Base-by-base conservation (phyloP, 2,888 invertebrate genomes). In the Lordiphosa andalusiaca region DNA sequence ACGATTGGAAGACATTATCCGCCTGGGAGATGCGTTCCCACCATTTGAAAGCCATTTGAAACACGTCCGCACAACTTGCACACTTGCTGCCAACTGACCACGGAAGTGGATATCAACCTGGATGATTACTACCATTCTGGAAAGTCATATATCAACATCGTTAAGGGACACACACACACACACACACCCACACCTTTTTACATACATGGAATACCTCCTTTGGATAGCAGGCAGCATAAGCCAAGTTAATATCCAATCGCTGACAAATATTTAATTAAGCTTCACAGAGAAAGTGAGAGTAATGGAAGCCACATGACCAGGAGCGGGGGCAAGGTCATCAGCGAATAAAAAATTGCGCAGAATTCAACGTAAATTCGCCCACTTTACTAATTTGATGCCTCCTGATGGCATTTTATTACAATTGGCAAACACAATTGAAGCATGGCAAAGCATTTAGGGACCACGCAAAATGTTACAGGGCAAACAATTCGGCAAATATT, bases 1-100 rank as follows among this genome's bases (percentile, higher is more conserved):
- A 59, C 6, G 88, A 88, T 61, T 88, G 87, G 25, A 88, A 88
- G 30, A 88, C 84, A 58, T 87, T 88, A 30, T 88, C 88, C 55
- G 88, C 88, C 57, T 88, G 84, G 2, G 86, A 74, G 35, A 88
- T 71, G 60, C 84, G 85, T 23, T 82, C 71, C 82, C 84, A 85
- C 33, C 86, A 68, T 58, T 82, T 88, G 9, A 74, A 67, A 7
- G 71, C 80, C 86, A 87, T 88, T 51, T 36, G 41, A 38, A 4
- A 25, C 12, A 4, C 2, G 13, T 4, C 25, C 1, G 4, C 7
- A 10, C 12, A n/a, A 30, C 30, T 30, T 9, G 30, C 30, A 7
- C 30, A 30, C 30, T 30, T 30, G 2, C 2, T 30, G 30, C 12
- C 60, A 71, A 80, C 80, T 84, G 63, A 59, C 52, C 44, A 57